phyloP scores from a whole-genome alignment of 2,113 vertebrate genomes.

The Brachyhypopomus occidentalis region DNA sequence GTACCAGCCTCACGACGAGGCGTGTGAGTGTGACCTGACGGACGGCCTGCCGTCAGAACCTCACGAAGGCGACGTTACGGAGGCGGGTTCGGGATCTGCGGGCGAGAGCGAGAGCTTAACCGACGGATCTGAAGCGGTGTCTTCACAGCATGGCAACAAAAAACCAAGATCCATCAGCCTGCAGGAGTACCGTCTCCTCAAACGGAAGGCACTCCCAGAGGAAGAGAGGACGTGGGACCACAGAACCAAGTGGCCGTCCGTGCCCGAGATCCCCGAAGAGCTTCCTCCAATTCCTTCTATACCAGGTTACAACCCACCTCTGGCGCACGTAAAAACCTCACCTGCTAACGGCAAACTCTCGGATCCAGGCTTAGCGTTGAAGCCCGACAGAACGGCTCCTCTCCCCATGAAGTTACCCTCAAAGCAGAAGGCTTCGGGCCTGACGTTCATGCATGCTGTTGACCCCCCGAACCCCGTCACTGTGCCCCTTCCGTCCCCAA shows the following conservation, averaged over 20 bases:
- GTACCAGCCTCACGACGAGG: conserved; percentile 33
- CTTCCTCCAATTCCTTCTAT: conserved; percentile 84
- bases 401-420: neutral
- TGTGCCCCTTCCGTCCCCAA: conserved; percentile 52
- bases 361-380: neutral
- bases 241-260: conserved; percentile 84
- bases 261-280: conserved; percentile 80
- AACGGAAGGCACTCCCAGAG: conserved; percentile 71
- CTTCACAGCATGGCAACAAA: conserved; percentile 56
- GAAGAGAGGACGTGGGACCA: conserved; percentile 61
- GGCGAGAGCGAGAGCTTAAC: neutral
- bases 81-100: neutral
- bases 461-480: conserved; percentile 75
- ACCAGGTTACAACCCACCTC: conserved; percentile 55
- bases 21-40: neutral
- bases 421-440: neutral
- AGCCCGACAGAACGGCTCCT: conserved; percentile 52
- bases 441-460: conserved; percentile 16
- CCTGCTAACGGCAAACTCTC: neutral
- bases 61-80: neutral
- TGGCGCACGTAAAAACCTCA: conserved; percentile 30
- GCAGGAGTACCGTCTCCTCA: conserved; percentile 85
- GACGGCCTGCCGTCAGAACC: neutral
- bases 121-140: neutral
- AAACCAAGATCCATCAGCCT: conserved; percentile 86